Conservation (phyloP, 2,888 invertebrate species). For the Apamea monoglypha region DNA sequence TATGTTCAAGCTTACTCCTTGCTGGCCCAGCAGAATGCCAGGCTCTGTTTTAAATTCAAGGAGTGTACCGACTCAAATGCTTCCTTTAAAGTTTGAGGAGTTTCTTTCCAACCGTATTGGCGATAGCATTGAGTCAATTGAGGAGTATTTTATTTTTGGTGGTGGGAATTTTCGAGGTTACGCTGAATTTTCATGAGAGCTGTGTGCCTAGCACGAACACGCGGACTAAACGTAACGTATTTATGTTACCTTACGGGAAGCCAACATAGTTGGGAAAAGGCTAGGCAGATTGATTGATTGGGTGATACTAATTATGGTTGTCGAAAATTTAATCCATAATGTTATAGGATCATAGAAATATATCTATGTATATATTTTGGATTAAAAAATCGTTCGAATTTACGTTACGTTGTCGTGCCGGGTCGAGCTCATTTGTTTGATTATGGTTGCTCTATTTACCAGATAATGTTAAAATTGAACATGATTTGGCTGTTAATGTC, state of each 20-base stretch:
- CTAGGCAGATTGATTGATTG: not conserved
- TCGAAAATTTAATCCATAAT: not conserved
- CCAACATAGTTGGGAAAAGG: not conserved
- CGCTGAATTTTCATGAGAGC: not conserved
- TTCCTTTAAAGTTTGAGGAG: conserved; percentile 36
- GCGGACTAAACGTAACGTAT: not conserved
- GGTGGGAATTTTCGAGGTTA: not conserved
- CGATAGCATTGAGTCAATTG: conserved; percentile 22
- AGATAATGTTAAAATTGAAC: too few relatives aligned
- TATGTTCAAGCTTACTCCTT: conserved; percentile 55
- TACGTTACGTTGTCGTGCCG: not conserved
- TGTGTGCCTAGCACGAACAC: not conserved
- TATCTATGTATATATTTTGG: too few relatives aligned
- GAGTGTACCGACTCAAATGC: conserved; percentile 37
- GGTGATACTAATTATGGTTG: not conserved
- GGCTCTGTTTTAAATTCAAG: conserved; percentile 58
- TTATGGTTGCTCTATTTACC: too few relatives aligned
- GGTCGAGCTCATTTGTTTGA: too few relatives aligned
- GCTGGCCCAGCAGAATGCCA: conserved; percentile 32
- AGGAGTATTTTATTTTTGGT: conserved; percentile 22
- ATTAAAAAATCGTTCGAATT: too few relatives aligned
- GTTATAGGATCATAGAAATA: too few relatives aligned
- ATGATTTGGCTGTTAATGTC: too few relatives aligned
- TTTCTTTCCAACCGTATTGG: conserved; percentile 34
- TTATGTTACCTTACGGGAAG: not conserved